These are phyloP conservation scores for Cheilosia vernalis DNA, from an alignment of 2,888 invertebrate species.

Conservation along the genomic window DNA sequence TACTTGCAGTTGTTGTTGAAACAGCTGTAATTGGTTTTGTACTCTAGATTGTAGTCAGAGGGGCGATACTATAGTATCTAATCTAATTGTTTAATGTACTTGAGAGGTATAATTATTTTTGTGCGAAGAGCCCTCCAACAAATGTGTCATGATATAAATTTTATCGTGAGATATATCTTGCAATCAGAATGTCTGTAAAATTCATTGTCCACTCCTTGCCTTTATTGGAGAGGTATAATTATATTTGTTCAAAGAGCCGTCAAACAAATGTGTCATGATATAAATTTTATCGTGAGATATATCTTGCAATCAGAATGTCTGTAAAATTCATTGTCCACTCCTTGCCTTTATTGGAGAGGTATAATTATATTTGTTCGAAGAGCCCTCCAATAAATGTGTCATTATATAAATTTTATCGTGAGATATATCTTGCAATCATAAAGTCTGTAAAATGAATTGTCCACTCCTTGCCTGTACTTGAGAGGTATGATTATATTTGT, in stretches of 20 bases:
- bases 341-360: background rate
- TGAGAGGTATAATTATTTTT: background rate
- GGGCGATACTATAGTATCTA: background rate
- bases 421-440: background rate
- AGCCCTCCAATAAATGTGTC: background rate
- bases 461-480: too few relatives aligned
- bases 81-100: background rate
- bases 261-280: too few relatives aligned
- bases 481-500: too few relatives aligned
- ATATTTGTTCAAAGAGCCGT: background rate
- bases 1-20: slow-evolving; percentile 32
- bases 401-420: background rate
- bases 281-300: background rate
- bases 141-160: background rate
- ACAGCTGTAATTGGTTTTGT: slow-evolving; percentile 36
- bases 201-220: too few relatives aligned
- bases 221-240: background rate
- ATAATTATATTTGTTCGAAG: too few relatives aligned
- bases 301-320: too few relatives aligned
- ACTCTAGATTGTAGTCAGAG: slow-evolving; percentile 1
- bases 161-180: background rate
- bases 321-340: too few relatives aligned
- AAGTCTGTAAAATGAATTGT: too few relatives aligned
- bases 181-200: too few relatives aligned
- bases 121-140: background rate